Base-by-base conservation (phyloP, 2,113 vertebrate genomes). In the Epinephelus cyanopodus region DNA sequence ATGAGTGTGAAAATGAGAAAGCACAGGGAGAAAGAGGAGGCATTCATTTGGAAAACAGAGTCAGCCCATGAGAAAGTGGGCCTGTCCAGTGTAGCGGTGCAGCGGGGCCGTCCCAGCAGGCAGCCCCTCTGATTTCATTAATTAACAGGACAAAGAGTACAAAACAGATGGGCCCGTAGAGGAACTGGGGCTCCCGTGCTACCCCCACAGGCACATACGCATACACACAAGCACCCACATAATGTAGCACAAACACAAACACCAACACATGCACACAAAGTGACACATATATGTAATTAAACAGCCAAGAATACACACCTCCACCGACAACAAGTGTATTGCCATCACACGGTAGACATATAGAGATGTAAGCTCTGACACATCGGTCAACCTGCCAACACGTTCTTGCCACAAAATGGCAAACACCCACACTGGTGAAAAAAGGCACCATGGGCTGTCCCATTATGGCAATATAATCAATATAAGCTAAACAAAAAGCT, bases 71-170 rank as follows among this genome's bases (percentile, higher is more conserved):
- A 93, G 89, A 93, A 90, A 94, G 86, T 85, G 83, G 90, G 92
- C 89, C 91, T 92, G 93, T 92, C 92, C 92, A 69, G 90, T 45
- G 82, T 88, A 74, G 92, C 90, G 77, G 88, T 87, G 90, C 85
- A 87, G 83, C 7, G 84, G 89, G 92, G 90, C 87, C 81, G 74
- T 91, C 94, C 89, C 94, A 95, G 93, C 93, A 93, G 93, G 93
- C 91, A 89, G 87, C 93, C 92, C 91, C 92, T 93, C 93, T 93
- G 90, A 93, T 95, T 94, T 92, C 93, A 94, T 95, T 95, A 94
- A 95, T 95, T 95, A 95, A 94, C 93, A 92, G 93, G 94, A 95
- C 94, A 94, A 94, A 94, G 92, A 93, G 90, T 87, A 92, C 92
- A 93, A 95, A 94, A 95, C 94, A 95, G 95, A 95, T 95, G 95